Evolutionary conservation across 2,113 vertebrate genomes (phyloP).

Genomic region (Acanthochromis polyacanthus): DNA sequence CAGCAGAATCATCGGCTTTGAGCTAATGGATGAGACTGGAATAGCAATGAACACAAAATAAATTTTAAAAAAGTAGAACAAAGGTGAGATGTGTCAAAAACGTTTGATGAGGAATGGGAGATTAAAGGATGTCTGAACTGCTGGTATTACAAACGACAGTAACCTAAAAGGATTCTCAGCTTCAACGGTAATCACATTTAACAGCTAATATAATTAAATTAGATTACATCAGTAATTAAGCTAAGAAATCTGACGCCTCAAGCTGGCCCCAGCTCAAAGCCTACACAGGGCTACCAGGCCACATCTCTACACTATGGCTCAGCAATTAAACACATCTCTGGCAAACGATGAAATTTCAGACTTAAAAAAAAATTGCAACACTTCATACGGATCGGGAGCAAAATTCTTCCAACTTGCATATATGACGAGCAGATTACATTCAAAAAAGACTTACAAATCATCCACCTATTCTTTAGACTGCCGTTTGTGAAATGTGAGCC

Average conservation of each 20-base stretch:
- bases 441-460: not conserved
- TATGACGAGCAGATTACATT: not conserved
- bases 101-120: conserved; percentile 38
- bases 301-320: not conserved
- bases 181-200: conserved; percentile 32
- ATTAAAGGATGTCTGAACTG: conserved; percentile 35
- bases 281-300: not conserved
- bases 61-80: conserved; percentile 19
- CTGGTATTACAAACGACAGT: conserved; percentile 20
- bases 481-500: conserved; percentile 59
- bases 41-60: conserved; percentile 51
- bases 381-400: not conserved
- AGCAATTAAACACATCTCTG: not conserved
- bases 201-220: conserved; percentile 41
- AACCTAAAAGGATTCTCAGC: not conserved
- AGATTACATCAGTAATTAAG: conserved; percentile 20
- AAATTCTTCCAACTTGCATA: not conserved
- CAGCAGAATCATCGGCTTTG: conserved; percentile 57
- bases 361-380: not conserved
- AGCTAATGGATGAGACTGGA: conserved; percentile 59
- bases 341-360: not conserved
- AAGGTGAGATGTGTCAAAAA: conserved; percentile 60
- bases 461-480: not conserved
- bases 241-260: conserved; percentile 11
- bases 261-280: not conserved